Evolutionary conservation across 1,140 invertebrate species (phyloP).

Genomic region (Diorhabda carinulata): DNA sequence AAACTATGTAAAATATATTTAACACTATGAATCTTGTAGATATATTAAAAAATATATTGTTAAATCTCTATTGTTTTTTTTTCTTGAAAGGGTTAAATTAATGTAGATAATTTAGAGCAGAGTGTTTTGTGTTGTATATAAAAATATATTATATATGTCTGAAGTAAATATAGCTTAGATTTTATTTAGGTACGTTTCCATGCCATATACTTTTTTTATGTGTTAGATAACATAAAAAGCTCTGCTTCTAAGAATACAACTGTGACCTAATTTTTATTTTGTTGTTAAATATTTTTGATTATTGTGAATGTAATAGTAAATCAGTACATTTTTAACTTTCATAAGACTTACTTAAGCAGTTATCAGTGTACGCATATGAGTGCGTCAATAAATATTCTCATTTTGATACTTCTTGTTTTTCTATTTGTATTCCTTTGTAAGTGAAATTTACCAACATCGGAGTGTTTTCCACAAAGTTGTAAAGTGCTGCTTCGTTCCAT

Average conservation of each 20-base stretch:
- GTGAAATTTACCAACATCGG: too few relatives aligned
- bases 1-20: slow-evolving; percentile 43
- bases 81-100: slow-evolving; percentile 30
- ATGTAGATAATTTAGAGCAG: slow-evolving; percentile 24
- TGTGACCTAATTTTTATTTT: slow-evolving; percentile 32
- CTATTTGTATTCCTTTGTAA: not conserved
- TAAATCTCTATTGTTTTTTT: slow-evolving; percentile 44
- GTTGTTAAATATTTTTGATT: slow-evolving; percentile 30
- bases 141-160: slow-evolving; percentile 9
- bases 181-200: slow-evolving; percentile 12
- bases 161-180: slow-evolving; percentile 14
- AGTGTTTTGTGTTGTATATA: slow-evolving; percentile 24
- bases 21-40: slow-evolving; percentile 45
- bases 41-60: slow-evolving; percentile 45
- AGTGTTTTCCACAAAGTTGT: too few relatives aligned
- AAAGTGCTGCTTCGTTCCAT: too few relatives aligned
- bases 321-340: slow-evolving; percentile 38
- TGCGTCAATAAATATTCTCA: slow-evolving; percentile 42
- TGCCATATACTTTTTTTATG: slow-evolving; percentile 21
- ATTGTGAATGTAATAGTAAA: slow-evolving; percentile 31
- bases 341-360: slow-evolving; percentile 39
- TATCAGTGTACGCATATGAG: slow-evolving; percentile 38
- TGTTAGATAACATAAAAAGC: slow-evolving; percentile 22
- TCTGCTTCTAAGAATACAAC: slow-evolving; percentile 25
- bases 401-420: slow-evolving; percentile 29